Percentiles rank a stretch among this genome's conserved stretches.
Conservation (phyloP, 2,797 vertebrate species). For the Gadopsis marmoratus region DNA sequence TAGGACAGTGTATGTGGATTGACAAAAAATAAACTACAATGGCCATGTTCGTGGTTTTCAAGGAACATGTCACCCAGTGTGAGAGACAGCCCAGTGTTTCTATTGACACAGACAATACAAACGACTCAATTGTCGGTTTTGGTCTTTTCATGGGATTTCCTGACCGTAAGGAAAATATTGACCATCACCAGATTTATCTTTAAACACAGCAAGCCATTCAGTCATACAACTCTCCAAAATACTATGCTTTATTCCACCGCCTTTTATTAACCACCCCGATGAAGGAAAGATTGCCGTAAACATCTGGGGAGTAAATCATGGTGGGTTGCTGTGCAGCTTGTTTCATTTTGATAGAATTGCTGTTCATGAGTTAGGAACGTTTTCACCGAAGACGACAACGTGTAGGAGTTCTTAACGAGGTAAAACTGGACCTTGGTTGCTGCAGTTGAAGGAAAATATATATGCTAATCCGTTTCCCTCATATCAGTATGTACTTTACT, state of each 20-base stretch:
- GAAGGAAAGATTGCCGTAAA: neutral
- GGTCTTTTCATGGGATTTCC: neutral
- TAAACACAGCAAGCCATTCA: neutral
- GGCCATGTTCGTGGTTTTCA: neutral
- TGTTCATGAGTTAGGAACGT: neutral
- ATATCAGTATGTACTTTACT: neutral
- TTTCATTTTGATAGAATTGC: neutral
- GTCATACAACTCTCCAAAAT: neutral
- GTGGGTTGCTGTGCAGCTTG: neutral
- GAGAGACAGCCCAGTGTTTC: neutral
- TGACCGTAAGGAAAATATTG: neutral
- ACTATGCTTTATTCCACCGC: too few species aligned
- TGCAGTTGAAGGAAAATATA: neutral
- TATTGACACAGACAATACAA: neutral
- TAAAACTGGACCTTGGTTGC: neutral
- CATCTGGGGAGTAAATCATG: neutral
- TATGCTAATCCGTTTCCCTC: neutral
- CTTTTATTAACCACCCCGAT: neutral
- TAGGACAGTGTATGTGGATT: neutral
- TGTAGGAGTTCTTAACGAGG: neutral
- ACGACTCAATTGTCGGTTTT: neutral
- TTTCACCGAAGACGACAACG: neutral
- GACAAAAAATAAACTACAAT: constrained; percentile 24
- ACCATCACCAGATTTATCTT: neutral
- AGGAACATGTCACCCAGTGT: constrained; percentile 5